Conservation (phyloP, 1,140 invertebrate species). For the Phenacoccus solenopsis region DNA sequence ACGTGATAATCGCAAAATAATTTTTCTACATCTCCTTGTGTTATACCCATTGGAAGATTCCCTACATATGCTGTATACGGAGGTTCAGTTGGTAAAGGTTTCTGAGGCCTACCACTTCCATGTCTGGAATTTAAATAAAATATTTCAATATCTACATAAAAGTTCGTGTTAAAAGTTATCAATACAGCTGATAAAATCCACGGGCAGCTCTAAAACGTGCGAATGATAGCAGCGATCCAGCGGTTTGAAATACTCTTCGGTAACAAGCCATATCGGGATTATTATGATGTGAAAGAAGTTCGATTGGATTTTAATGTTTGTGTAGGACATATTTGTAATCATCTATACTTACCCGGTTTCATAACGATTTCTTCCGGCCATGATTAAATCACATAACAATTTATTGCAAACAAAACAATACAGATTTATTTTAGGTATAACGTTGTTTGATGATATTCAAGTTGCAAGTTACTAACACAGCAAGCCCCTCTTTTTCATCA, state of each 20-base stretch:
- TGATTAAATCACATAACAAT: conserved; percentile 7
- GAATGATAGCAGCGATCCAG: background rate
- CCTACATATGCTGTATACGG: conserved; percentile 87
- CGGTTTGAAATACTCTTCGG: background rate
- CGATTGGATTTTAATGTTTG: background rate
- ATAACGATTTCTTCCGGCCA: background rate
- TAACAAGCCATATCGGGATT: background rate
- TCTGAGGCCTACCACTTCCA: conserved; percentile 14
- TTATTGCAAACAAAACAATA: conserved; percentile 12
- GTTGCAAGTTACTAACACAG: background rate
- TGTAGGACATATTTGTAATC: background rate
- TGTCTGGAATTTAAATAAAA: background rate
- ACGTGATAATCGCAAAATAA: conserved; percentile 65
- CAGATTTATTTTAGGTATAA: background rate
- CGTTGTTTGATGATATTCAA: conserved; percentile 2
- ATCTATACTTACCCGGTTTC: conserved; percentile 3
- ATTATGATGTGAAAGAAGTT: background rate
- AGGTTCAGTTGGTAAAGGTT: conserved; percentile 75
- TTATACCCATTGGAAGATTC: conserved; percentile 74
- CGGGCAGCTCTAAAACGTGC: background rate
- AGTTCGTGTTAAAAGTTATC: background rate
- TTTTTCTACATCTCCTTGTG: conserved; percentile 84
- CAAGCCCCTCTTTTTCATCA: background rate
- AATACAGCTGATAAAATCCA: background rate
- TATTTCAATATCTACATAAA: background rate